Evolutionary conservation across 1,140 invertebrate species (phyloP).

Genomic region (Nilaparvata lugens): DNA sequence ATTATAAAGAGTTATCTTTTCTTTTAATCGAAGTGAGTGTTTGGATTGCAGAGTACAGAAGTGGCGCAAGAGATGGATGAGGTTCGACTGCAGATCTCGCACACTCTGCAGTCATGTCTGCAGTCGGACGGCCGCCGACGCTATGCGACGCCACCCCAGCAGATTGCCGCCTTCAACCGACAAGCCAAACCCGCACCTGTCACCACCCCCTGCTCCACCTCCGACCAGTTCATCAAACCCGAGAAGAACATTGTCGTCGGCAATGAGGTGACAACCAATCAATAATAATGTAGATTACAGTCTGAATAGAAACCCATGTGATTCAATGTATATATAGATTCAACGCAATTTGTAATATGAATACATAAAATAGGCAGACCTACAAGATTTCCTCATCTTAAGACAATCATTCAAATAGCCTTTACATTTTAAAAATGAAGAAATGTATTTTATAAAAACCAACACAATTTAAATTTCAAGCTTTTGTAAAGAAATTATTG

Average conservation of each 20-base stretch:
- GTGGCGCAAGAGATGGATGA: conserved; percentile 69
- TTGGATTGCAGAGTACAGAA: conserved; percentile 50
- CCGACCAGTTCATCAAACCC: conserved; percentile 49
- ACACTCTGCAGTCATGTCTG: conserved; percentile 73
- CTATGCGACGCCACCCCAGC: conserved; percentile 77
- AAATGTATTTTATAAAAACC: no score
- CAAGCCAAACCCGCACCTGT: conserved; percentile 61
- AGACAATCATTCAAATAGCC: no score
- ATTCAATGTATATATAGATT: no score
- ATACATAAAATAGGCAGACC: no score
- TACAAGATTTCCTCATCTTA: no score
- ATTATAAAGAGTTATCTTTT: no score
- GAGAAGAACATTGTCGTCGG: conserved; percentile 53
- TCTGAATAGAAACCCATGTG: no score
- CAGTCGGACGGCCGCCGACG: conserved; percentile 68
- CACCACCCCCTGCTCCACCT: conserved; percentile 45
- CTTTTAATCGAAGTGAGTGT: no score
- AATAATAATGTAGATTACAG: background rate
- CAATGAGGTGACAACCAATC: conserved; percentile 48
- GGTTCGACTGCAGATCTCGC: conserved; percentile 67
- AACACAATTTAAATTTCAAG: no score
- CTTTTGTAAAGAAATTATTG: no score
- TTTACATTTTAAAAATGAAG: no score
- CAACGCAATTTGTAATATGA: no score
- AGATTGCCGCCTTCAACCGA: conserved; percentile 76